phyloP scores from a whole-genome alignment of 2,797 vertebrate genomes.

The Kryptolebias ocellatus region DNA sequence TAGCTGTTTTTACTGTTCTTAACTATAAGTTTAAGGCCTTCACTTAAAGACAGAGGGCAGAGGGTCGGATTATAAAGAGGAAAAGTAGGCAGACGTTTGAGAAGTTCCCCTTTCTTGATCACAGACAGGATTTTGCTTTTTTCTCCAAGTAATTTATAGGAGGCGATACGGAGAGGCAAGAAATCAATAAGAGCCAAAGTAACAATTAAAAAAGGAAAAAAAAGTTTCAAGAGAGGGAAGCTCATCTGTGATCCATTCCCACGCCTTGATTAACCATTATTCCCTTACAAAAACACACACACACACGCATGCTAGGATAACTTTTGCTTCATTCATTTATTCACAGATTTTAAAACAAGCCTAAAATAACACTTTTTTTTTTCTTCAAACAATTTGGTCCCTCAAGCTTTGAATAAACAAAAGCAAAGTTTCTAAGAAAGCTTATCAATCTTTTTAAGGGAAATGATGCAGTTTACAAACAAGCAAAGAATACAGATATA shows the following conservation, averaged over 20 bases:
- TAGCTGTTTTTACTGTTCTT: no score
- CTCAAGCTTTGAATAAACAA: slow-evolving; percentile 75
- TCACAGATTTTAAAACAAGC: slow-evolving; percentile 81
- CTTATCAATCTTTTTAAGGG: slow-evolving; percentile 43
- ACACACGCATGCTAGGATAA: slow-evolving; percentile 24
- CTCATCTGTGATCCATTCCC: slow-evolving; percentile 29
- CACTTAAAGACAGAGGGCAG: neutral
- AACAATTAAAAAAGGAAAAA: slow-evolving; percentile 34
- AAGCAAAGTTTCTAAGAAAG: slow-evolving; percentile 73
- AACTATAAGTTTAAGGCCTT: neutral
- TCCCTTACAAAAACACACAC: slow-evolving; percentile 25
- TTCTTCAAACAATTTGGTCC: slow-evolving; percentile 77
- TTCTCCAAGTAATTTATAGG: slow-evolving; percentile 51
- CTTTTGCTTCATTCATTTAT: slow-evolving; percentile 81
- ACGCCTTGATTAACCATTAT: slow-evolving; percentile 32
- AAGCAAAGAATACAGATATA: slow-evolving; percentile 80
- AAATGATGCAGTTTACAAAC: slow-evolving; percentile 72
- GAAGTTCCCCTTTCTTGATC: slow-evolving; percentile 42
- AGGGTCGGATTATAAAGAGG: slow-evolving; percentile 14
- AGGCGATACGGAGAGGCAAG: slow-evolving; percentile 41
- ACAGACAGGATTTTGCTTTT: slow-evolving; percentile 39
- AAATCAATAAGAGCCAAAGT: slow-evolving; percentile 52
- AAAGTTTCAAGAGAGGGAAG: slow-evolving; percentile 39
- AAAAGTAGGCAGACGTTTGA: slow-evolving; percentile 22
- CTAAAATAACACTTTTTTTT: slow-evolving; percentile 74